phyloP scores from a whole-genome alignment of 2,888 invertebrate species.

The Proisotoma minuta region DNA sequence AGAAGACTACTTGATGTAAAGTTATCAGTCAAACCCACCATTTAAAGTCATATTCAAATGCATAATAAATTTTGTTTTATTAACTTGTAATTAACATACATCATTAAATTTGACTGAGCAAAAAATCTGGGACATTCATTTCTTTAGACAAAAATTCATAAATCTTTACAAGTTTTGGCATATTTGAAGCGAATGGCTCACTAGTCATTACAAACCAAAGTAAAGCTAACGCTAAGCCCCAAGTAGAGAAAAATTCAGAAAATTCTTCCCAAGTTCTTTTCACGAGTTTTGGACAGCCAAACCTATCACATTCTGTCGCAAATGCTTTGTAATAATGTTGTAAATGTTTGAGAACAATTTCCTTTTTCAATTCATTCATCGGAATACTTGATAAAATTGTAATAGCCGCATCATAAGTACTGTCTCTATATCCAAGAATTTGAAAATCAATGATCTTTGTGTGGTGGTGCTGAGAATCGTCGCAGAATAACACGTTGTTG shows the following conservation, averaged over 20 bases:
- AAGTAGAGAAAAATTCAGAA: conserved; percentile 34
- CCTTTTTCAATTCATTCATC: conserved; percentile 12
- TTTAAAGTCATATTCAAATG: no score
- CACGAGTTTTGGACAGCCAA: not conserved
- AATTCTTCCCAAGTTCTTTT: conserved; percentile 23
- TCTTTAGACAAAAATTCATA: conserved; percentile 29
- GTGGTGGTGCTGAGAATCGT: conserved; percentile 4
- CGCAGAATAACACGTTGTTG: conserved; percentile 35
- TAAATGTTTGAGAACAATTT: conserved; percentile 18
- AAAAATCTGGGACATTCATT: conserved; percentile 19
- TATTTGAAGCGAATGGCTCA: conserved; percentile 28
- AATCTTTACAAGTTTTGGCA: conserved; percentile 10
- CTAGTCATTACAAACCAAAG: conserved; percentile 32
- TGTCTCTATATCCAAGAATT: conserved; percentile 27
- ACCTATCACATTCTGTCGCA: conserved; percentile 3
- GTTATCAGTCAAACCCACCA: not conserved
- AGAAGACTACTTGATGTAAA: not conserved
- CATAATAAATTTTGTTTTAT: no score
- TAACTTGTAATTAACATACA: no score
- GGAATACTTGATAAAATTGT: conserved; percentile 32
- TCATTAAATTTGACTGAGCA: no score
- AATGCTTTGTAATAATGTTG: conserved; percentile 30
- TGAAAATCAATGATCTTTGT: conserved; percentile 46
- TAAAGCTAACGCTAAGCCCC: conserved; percentile 30
- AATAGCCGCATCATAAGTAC: conserved; percentile 27